phyloP scores from a whole-genome alignment of 2,113 vertebrate genomes.

The Erythrocebus patas region DNA sequence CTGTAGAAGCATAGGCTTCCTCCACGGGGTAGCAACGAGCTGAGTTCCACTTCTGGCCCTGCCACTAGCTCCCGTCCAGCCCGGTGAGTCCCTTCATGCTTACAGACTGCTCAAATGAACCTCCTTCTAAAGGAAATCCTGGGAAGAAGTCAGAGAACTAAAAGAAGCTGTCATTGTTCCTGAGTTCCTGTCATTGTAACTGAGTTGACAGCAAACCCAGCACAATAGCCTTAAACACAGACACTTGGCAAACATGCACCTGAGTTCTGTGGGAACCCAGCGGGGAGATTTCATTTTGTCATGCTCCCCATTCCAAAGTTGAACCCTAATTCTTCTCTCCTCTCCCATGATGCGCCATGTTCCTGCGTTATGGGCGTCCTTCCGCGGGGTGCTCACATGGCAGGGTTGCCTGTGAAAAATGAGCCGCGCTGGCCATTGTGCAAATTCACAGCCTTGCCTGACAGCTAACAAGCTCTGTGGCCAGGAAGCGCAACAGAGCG shows the following conservation, averaged over 20 bases:
- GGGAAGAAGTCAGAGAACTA: not conserved
- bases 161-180: not conserved
- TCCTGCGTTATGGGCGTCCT: not conserved
- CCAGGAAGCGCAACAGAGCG: constrained; percentile 7
- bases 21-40: rapidly evolving
- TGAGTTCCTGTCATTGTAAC: not conserved
- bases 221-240: not conserved
- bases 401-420: not conserved
- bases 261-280: not conserved
- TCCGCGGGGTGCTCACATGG: not conserved
- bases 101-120: not conserved
- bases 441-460: constrained; percentile 17
- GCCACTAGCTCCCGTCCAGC: not conserved
- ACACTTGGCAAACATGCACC: not conserved
- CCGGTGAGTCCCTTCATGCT: not conserved
- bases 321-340: not conserved
- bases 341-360: not conserved
- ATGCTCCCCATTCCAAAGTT: rapidly evolving
- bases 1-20: rapidly evolving
- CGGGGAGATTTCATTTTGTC: not conserved
- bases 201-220: not conserved
- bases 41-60: not conserved
- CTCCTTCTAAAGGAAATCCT: not conserved
- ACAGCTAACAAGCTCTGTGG: constrained; percentile 61
- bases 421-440: not conserved